Evolutionary conservation across 2,888 invertebrate genomes (phyloP).

Genomic region (Machimus rusticus): DNA sequence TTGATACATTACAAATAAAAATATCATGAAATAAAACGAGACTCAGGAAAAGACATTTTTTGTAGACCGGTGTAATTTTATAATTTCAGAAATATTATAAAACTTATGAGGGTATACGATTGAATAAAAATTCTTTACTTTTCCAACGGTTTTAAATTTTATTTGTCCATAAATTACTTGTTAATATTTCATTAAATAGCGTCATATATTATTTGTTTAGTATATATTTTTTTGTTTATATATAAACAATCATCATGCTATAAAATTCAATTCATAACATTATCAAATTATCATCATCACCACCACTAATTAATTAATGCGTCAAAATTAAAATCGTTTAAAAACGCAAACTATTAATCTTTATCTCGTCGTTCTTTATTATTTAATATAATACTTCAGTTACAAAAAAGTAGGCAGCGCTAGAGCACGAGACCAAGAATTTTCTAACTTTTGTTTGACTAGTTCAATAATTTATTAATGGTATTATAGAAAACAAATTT

Average conservation of each 20-base stretch:
- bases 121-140: not conserved
- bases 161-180: slow-evolving; percentile 44
- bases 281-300: not conserved
- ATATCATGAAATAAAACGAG: too few relatives aligned
- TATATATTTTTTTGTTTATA: slow-evolving; percentile 13
- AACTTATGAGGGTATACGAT: not conserved
- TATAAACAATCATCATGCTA: slow-evolving; percentile 41
- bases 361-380: not conserved
- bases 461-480: not conserved
- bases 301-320: not conserved
- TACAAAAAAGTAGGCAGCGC: slow-evolving; percentile 39
- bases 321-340: not conserved
- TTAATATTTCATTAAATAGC: slow-evolving; percentile 32
- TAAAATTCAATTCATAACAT: not conserved
- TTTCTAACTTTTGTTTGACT: not conserved
- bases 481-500: not conserved
- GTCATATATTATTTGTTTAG: slow-evolving; percentile 21
- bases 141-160: slow-evolving; percentile 41
- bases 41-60: too few relatives aligned
- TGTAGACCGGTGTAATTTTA: too few relatives aligned
- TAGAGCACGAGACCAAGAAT: not conserved
- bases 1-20: too few relatives aligned
- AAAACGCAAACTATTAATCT: not conserved
- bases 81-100: too few relatives aligned
- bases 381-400: not conserved